A percentile compares a stretch with the other conserved stretches of the same genome.
Evolutionary conservation across 2,888 invertebrate species (phyloP).

Genomic region (Cephus pygmeus): DNA sequence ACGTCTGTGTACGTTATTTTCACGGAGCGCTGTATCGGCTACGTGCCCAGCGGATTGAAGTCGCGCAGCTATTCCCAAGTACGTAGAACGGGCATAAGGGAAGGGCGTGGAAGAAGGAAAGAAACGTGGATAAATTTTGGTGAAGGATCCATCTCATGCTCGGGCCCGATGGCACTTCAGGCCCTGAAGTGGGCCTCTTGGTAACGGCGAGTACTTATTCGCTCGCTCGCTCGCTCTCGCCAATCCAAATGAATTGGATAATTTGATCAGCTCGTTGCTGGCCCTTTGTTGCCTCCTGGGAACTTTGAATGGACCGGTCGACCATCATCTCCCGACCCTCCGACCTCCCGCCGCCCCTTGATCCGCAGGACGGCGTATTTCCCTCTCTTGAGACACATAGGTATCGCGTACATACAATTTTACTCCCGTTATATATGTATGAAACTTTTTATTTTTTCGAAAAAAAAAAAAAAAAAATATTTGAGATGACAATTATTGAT

Average conservation of each 20-base stretch:
- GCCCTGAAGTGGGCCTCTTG: constrained; percentile 56
- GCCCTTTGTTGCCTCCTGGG: constrained; percentile 66
- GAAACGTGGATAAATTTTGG: constrained; percentile 57
- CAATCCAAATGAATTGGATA: constrained; percentile 67
- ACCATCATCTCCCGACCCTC: constrained; percentile 44
- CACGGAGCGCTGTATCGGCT: neutral
- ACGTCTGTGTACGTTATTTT: neutral
- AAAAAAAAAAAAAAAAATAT: no score
- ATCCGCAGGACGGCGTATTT: neutral
- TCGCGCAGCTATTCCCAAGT: no score
- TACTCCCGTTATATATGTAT: neutral
- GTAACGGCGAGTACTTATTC: constrained; percentile 61
- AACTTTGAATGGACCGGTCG: constrained; percentile 62
- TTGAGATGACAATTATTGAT: neutral
- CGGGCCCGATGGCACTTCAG: constrained; percentile 52
- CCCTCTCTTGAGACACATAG: neutral
- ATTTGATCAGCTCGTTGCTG: constrained; percentile 66
- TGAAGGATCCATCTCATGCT: constrained; percentile 20
- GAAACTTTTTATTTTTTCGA: no score
- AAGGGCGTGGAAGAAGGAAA: neutral
- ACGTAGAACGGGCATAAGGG: neutral
- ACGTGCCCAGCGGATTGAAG: no score
- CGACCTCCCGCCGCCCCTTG: constrained; percentile 8
- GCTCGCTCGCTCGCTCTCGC: constrained; percentile 54
- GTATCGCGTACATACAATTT: neutral